Conservation (phyloP, 2,888 invertebrate genomes). For the Charanyca ferruginea region DNA sequence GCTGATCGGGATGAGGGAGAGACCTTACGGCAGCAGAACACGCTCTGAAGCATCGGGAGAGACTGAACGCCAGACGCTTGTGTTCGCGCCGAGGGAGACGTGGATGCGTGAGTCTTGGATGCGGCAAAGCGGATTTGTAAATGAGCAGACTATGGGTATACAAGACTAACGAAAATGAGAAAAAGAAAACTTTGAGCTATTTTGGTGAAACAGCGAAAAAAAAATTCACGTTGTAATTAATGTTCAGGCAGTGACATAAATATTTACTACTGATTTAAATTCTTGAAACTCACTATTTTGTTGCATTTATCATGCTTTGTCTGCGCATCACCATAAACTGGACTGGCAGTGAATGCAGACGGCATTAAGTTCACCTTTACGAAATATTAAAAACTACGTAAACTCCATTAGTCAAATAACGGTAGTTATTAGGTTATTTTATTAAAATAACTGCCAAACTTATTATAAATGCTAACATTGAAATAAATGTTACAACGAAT, state of each 20-base stretch:
- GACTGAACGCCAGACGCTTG: constrained; percentile 74
- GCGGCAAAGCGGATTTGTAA: constrained; percentile 61
- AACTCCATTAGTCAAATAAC: too few species aligned
- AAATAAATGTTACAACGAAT: too few species aligned
- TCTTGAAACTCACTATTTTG: not conserved
- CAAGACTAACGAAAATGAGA: not conserved
- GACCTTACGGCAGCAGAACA: constrained; percentile 89
- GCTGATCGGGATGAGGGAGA: constrained; percentile 55
- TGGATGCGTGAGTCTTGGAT: constrained; percentile 65
- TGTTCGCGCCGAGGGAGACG: constrained; percentile 46
- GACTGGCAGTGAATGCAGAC: not conserved
- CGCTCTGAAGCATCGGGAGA: constrained; percentile 85
- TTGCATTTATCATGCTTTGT: not conserved
- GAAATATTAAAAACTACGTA: too few species aligned
- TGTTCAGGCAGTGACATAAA: too few species aligned
- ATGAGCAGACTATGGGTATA: not conserved
- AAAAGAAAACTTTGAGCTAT: too few species aligned
- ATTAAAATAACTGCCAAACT: not conserved
- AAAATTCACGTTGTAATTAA: too few species aligned
- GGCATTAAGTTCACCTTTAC: too few species aligned
- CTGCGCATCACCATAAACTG: not conserved
- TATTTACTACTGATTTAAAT: not conserved
- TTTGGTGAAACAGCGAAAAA: too few species aligned
- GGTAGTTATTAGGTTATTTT: too few species aligned
- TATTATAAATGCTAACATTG: too few species aligned